Conservation (phyloP, 2,797 vertebrate species). For the Australoheros facetus region DNA sequence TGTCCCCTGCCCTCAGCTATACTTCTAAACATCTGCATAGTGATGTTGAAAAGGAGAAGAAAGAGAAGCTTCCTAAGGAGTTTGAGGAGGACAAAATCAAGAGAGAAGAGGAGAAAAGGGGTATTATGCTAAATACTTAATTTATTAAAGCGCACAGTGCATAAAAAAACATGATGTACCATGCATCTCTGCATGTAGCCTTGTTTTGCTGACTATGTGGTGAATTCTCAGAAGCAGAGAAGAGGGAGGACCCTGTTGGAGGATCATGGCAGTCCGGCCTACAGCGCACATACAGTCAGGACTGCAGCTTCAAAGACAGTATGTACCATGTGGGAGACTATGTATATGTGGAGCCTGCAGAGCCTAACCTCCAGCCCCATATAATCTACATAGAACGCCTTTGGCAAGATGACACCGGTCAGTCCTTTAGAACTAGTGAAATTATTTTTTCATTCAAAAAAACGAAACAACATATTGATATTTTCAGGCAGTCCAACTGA, state of each 20-base stretch:
- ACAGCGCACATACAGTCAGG: constrained; percentile 96
- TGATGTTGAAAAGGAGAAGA: constrained; percentile 98
- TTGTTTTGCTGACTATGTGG: constrained; percentile 22
- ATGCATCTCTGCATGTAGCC: background rate
- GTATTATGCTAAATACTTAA: constrained; percentile 52
- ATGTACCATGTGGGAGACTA: constrained; percentile 98
- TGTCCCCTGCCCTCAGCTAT: constrained; percentile 96
- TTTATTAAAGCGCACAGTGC: background rate
- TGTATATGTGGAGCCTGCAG: constrained; percentile 96
- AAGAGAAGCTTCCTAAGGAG: constrained; percentile 96
- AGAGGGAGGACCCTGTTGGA: constrained; percentile 89
- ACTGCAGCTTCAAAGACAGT: constrained; percentile 98
- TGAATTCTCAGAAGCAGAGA: constrained; percentile 90
- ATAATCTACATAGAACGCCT: constrained; percentile 98
- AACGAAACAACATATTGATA: background rate
- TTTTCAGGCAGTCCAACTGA: background rate
- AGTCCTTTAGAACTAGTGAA: constrained; percentile 42
- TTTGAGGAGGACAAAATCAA: constrained; percentile 97
- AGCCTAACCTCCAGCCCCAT: constrained; percentile 92
- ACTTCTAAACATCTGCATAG: constrained; percentile 95
- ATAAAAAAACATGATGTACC: background rate
- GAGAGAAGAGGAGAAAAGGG: constrained; percentile 96
- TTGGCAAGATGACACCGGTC: constrained; percentile 95
- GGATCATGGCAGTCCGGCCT: constrained; percentile 87
- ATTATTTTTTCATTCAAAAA: background rate